Conservation (phyloP, 2,113 vertebrate species). For the Malurus cyaneus region DNA sequence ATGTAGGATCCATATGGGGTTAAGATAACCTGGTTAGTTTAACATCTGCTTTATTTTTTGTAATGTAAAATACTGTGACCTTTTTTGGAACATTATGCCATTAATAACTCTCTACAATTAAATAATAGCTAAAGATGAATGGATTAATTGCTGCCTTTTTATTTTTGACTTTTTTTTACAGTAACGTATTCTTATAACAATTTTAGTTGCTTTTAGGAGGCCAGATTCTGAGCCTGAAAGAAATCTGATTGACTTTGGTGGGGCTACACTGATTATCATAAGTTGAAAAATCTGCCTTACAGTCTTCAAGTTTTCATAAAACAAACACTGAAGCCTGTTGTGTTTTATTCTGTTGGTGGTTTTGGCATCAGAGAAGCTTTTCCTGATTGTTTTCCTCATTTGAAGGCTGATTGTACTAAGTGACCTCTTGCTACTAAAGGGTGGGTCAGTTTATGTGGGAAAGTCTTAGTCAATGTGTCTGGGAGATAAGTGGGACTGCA, state of each 20-base stretch:
- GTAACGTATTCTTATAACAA: neutral
- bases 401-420: slow-evolving; percentile 35
- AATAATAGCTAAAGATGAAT: neutral
- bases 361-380: slow-evolving; percentile 13
- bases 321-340: neutral
- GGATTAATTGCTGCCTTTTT: neutral
- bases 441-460: slow-evolving; percentile 58
- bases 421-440: slow-evolving; percentile 48
- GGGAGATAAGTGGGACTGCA: slow-evolving; percentile 58
- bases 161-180: neutral
- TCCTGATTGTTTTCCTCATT: slow-evolving; percentile 44
- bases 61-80: neutral
- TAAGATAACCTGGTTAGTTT: neutral
- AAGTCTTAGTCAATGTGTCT: slow-evolving; percentile 45
- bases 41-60: neutral
- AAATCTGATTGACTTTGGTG: neutral
- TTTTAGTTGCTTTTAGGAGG: neutral
- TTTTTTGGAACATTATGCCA: neutral
- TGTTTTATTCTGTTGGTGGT: neutral
- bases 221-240: neutral
- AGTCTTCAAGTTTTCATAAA: neutral
- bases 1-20: rapidly evolving
- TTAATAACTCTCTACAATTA: neutral
- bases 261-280: neutral
- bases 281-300: neutral